Evolutionary conservation across 2,888 invertebrate species (phyloP), one percentile per base, ranked within the genome.

Genomic region (Himalopsyche anomala): DNA sequence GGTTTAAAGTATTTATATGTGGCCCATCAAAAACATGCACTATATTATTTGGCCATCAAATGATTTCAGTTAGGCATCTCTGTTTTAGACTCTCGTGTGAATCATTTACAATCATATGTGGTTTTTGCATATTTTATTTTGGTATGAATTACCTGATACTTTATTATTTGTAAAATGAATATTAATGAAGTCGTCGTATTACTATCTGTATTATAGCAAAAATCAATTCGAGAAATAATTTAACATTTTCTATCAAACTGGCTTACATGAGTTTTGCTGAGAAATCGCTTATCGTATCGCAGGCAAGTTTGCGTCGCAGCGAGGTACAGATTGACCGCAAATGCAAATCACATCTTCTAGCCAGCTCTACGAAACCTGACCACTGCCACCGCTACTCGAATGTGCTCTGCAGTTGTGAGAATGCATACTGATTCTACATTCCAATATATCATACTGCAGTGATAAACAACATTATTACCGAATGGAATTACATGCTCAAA

Each of bases 211-310:
- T 0, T 51, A 15, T 6, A 15, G 51, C 45, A 0, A 15, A 51
- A 51, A 51, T 5, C 15, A 51, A 51, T 51, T 5, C 51, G 15
- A 51, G 12, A 51, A 51, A 51, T 55, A 83, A 51, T 51, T 51
- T 45, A 45, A 51, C 51, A 51, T 51, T 83, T 56, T 12, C 45
- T 40, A 15, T 42, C 83, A n/a, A 28, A 83, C 56, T 42, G 62
- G 69, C 62, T 69, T 56, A 69, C 42, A 74, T 69, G 69, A 83
- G 69, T 83, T 83, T 83, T 69, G 69, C 62, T 55, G 84, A 80
- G 79, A 55, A 84, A 54, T 74, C 74, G 15, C 11, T 74, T 74
- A 74, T 74, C 74, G 74, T 74, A 36, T 62, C 51, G 11, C 62
- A 15, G 74, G 74, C 36, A 36, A 74, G 74, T 74, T 74, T 36